Conservation (phyloP, 2,113 vertebrate genomes). For the Gracilinanus agilis region DNA sequence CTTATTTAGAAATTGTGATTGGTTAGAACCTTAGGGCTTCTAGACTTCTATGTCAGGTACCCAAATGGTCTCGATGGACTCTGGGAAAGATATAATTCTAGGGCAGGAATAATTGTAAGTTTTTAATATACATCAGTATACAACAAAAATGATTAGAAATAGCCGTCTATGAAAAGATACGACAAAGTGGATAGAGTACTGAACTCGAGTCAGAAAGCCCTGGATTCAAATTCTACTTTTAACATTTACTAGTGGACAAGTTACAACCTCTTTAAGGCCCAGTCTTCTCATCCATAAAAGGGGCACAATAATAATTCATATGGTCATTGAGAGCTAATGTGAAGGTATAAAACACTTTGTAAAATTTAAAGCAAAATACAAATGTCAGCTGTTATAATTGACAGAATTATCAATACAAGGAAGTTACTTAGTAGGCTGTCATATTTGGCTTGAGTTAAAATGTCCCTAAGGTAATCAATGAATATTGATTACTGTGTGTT, state of each 20-base stretch:
- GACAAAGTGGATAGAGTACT: neutral
- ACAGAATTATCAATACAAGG: neutral
- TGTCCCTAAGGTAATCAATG: neutral
- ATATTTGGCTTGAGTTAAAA: neutral
- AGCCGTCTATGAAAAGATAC: neutral
- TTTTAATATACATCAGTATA: neutral
- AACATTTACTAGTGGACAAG: neutral
- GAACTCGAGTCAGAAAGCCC: neutral
- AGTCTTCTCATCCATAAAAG: neutral
- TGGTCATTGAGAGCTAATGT: neutral
- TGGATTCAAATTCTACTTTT: neutral
- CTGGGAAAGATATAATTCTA: neutral
- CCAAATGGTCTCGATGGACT: neutral
- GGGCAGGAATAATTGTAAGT: neutral
- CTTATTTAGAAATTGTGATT: neutral
- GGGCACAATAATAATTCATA: neutral
- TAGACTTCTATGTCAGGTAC: neutral
- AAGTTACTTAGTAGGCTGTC: neutral
- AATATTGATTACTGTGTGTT: neutral
- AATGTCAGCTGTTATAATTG: neutral
- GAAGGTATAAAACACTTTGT: neutral
- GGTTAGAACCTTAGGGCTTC: neutral
- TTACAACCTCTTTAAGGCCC: neutral
- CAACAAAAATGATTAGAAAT: neutral
- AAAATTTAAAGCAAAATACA: neutral